Evolutionary conservation across 2,888 invertebrate species (phyloP), one percentile per base, ranked within the genome.

Genomic region (Anodontia alba): DNA sequence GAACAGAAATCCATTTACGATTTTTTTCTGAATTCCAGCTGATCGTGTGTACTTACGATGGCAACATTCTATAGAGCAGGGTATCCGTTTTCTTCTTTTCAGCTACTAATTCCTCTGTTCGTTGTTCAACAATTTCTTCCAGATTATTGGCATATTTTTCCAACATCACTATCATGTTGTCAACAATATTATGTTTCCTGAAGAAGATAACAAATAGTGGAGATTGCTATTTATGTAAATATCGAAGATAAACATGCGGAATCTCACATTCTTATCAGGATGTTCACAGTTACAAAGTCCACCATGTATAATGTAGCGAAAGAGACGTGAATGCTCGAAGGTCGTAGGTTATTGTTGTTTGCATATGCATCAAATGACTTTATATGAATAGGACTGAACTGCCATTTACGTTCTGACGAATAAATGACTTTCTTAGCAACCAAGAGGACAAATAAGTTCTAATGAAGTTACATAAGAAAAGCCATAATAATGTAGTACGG

Each of bases 1-100:
- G n/a, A n/a, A n/a, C n/a, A n/a, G n/a, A n/a, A n/a, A n/a, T n/a
- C n/a, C n/a, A n/a, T n/a, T n/a, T n/a, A n/a, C n/a, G n/a, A n/a
- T n/a, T n/a, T n/a, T n/a, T n/a, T n/a, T n/a, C n/a, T n/a, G n/a
- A n/a, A n/a, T n/a, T n/a, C n/a, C n/a, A n/a, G n/a, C n/a, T n/a
- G n/a, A n/a, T n/a, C n/a, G n/a, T n/a, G n/a, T n/a, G n/a, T n/a
- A 86, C 89, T 83, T 81, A 92, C 92, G 85, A 36, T 1, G 92
- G 92, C 38, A 92, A 78, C 91, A 92, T 91, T 69, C 90, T 78
- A 74, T 88, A 91, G 12, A 92, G 85, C 5, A 92, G 80, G 5
- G 79, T 78, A 67, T 92, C 92, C 5, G 91, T 91, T 57, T 90
- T 92, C 75, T 87, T 90, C 84, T 91, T 91, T 80, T 92, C 91